Conservation (phyloP, 2,113 vertebrate genomes). For the human region GRCh38 chr4:99803501-99804000, state of each 20-base stretch:
- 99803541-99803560: not conserved
- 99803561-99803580: not conserved
- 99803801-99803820: conserved; percentile 67
- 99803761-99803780: conserved; percentile 62
- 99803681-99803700: conserved; percentile 72
- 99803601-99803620: not conserved
- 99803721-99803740: conserved; percentile 65
- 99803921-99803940: not conserved
- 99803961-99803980: not conserved
- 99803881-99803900: not conserved
- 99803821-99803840: not conserved
- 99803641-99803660: conserved; percentile 77
- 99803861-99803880: not conserved
- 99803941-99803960: not conserved
- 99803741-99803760: conserved; percentile 59
- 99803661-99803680: conserved; percentile 80
- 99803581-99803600: not conserved
- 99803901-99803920: not conserved
- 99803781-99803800: conserved; percentile 72
- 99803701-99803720: conserved; percentile 63
- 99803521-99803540: not conserved
- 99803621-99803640: not conserved
- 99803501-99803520: not conserved
- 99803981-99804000: not conserved
- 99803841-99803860: not conserved